These are phyloP conservation scores for Brachystomella parvula DNA, from an alignment of 1,140 invertebrate species.

Conservation along the genomic window DNA sequence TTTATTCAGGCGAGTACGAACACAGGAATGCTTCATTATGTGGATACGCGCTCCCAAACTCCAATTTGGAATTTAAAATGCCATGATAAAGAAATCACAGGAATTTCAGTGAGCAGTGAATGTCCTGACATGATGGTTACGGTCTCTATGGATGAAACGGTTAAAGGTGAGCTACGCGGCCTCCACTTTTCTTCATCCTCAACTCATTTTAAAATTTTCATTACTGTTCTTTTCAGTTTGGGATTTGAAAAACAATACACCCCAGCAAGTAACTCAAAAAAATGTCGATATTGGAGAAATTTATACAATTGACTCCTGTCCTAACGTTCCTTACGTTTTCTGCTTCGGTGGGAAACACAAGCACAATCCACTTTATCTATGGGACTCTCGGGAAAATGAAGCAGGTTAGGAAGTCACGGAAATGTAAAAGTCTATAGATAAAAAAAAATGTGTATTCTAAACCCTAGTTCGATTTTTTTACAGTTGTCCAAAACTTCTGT, in stretches of 20 bases:
- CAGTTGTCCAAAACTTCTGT: slow-evolving; percentile 6
- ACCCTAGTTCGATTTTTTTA: neutral
- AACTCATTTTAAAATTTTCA: neutral
- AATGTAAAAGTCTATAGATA: neutral
- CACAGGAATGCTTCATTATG: slow-evolving; percentile 65
- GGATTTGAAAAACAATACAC: slow-evolving; percentile 33
- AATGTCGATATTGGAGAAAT: slow-evolving; percentile 59
- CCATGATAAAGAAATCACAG: slow-evolving; percentile 72
- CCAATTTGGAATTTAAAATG: slow-evolving; percentile 68
- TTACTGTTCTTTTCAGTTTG: slow-evolving; percentile 2
- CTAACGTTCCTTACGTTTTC: slow-evolving; percentile 70
- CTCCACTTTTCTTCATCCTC: neutral
- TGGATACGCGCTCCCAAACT: slow-evolving; percentile 64
- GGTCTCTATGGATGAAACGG: slow-evolving; percentile 58
- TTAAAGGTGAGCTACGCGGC: slow-evolving; percentile 76
- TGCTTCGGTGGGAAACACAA: slow-evolving; percentile 76
- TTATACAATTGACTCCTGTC: slow-evolving; percentile 63
- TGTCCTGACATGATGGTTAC: slow-evolving; percentile 58
- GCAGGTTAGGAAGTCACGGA: slow-evolving; percentile 48
- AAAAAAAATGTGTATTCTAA: neutral
- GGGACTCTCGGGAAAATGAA: slow-evolving; percentile 60
- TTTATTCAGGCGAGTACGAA: slow-evolving; percentile 66
- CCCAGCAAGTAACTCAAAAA: slow-evolving; percentile 51
- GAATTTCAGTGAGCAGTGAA: slow-evolving; percentile 39
- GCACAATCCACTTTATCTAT: slow-evolving; percentile 64